Evolutionary conservation across 2,888 invertebrate species (phyloP).

Genomic region (Hoplodrina ambigua): DNA sequence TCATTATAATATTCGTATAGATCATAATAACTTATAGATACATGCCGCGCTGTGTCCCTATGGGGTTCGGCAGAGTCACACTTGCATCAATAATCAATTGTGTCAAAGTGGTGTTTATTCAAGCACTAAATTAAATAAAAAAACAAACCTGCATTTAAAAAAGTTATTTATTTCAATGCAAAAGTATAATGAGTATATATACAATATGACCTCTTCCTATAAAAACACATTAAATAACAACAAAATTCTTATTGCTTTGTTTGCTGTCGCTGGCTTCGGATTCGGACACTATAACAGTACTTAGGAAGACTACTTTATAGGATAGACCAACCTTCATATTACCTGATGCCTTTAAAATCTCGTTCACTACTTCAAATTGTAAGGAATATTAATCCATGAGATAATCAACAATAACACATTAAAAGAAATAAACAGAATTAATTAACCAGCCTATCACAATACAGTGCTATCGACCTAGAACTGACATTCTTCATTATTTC

Average conservation of each 20-base stretch:
- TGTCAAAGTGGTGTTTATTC: neutral
- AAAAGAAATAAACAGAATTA: constrained; percentile 8
- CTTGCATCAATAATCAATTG: neutral
- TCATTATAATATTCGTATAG: too few relatives aligned
- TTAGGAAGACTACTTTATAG: constrained; percentile 8
- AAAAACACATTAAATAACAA: constrained; percentile 68
- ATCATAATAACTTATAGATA: too few relatives aligned
- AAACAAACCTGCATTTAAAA: constrained; percentile 65
- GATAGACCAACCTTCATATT: neutral
- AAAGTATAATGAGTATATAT: constrained; percentile 78
- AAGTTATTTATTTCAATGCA: constrained; percentile 75
- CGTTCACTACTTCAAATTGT: neutral
- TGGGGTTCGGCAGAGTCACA: neutral
- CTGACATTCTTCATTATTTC: neutral
- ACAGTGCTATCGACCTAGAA: constrained; percentile 9
- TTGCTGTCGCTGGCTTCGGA: constrained; percentile 21
- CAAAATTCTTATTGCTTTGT: constrained; percentile 66
- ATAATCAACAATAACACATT: constrained; percentile 13
- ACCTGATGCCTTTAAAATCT: neutral
- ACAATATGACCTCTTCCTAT: constrained; percentile 73
- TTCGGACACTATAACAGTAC: constrained; percentile 40
- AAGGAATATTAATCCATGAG: neutral
- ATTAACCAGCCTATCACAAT: constrained; percentile 18
- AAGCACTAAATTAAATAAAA: constrained; percentile 10
- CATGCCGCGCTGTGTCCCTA: neutral